phyloP scores from a whole-genome alignment of 1,140 invertebrate genomes.

The Drosophila grimshawi region DNA sequence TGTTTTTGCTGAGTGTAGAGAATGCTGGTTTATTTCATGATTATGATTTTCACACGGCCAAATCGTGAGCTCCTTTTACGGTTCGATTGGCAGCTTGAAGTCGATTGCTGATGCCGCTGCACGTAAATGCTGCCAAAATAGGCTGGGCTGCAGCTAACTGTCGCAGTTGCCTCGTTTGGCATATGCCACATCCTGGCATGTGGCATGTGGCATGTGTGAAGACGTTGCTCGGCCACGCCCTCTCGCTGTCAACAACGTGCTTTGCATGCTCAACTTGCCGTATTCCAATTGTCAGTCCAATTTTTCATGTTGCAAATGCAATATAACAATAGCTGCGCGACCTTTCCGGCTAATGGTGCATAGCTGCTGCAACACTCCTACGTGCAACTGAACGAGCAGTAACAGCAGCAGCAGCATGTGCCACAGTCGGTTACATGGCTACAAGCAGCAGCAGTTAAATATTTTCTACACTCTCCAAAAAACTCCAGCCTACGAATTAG shows the following conservation, averaged over 20 bases:
- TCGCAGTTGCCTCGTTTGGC: slow-evolving; percentile 50
- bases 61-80: slow-evolving; percentile 38
- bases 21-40: slow-evolving; percentile 74
- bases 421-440: slow-evolving; percentile 1
- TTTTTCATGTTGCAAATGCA: slow-evolving; percentile 57
- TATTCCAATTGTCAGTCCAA: slow-evolving; percentile 58
- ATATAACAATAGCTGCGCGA: slow-evolving; percentile 66
- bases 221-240: slow-evolving; percentile 58
- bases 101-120: slow-evolving; percentile 6
- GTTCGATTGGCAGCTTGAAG: slow-evolving; percentile 14
- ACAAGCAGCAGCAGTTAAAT: neutral
- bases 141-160: slow-evolving; percentile 59
- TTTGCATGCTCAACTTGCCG: slow-evolving; percentile 67
- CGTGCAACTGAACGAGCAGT: neutral
- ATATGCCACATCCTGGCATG: slow-evolving; percentile 33
- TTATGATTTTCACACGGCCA: slow-evolving; percentile 71
- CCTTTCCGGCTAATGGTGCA: slow-evolving; percentile 16
- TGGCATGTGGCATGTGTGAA: slow-evolving; percentile 29
- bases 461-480: too few species aligned
- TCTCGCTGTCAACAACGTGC: slow-evolving; percentile 70
- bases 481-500: too few species aligned
- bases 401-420: slow-evolving; percentile 8
- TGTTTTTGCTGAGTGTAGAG: neutral
- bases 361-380: neutral
- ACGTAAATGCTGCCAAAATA: slow-evolving; percentile 58